Conservation (phyloP, 2,797 vertebrate species). For the Crocidura indochinensis region DNA sequence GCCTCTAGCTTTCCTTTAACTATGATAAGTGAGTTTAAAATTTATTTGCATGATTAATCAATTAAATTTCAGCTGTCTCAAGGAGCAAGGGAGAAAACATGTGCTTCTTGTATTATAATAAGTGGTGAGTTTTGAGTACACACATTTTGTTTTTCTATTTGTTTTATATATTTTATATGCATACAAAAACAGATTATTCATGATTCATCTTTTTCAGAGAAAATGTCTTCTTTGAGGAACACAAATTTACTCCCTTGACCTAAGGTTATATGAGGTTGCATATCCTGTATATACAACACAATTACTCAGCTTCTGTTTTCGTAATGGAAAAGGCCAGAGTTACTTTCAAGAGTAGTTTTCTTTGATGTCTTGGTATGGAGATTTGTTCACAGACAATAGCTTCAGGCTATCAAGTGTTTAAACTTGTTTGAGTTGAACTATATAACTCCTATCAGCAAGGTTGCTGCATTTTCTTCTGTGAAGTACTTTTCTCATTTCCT, state of each 20-base stretch:
- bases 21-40: conserved; percentile 44
- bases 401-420: conserved; percentile 37
- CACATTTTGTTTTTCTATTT: conserved; percentile 54
- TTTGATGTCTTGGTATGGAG: conserved; percentile 38
- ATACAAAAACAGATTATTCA: conserved; percentile 44
- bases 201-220: conserved; percentile 61
- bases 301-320: conserved; percentile 27
- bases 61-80: conserved; percentile 45
- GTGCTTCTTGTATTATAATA: conserved; percentile 44
- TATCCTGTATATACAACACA: background rate
- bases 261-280: background rate
- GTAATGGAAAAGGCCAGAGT: conserved; percentile 9
- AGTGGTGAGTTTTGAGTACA: background rate
- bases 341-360: conserved; percentile 17
- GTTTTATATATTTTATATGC: conserved; percentile 43
- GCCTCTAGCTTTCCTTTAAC: conserved; percentile 1
- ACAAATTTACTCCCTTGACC: background rate
- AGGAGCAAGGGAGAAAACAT: background rate
- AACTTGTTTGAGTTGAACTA: conserved; percentile 59
- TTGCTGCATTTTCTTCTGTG: conserved; percentile 41
- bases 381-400: conserved; percentile 54
- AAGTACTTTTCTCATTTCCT: conserved; percentile 38
- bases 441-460: conserved; percentile 15
- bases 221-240: background rate
- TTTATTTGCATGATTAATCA: conserved; percentile 9